These are phyloP conservation scores for Xiphorhynchus elegans DNA, from an alignment of 2,113 vertebrate species.

Conservation along the genomic window DNA sequence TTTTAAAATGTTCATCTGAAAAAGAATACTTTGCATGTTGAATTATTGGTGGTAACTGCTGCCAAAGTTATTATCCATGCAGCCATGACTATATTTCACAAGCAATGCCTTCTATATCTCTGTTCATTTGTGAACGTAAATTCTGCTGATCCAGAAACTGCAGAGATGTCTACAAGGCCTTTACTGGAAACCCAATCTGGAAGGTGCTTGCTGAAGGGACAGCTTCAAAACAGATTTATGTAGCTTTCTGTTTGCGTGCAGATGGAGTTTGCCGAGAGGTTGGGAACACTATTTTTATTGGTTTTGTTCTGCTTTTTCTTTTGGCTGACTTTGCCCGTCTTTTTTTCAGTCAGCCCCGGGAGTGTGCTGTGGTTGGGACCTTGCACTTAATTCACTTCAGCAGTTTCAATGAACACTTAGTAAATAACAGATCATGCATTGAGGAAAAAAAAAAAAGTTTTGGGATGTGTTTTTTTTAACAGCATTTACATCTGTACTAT, in stretches of 20 bases:
- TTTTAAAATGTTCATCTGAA: accelerated
- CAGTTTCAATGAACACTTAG: conserved; percentile 42
- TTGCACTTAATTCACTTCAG: conserved; percentile 12
- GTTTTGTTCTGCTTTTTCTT: background rate
- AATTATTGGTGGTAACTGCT: background rate
- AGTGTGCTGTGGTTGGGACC: conserved; percentile 23
- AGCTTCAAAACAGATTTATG: background rate
- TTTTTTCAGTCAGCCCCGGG: background rate
- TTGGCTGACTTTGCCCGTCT: conserved; percentile 15
- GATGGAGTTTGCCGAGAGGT: background rate
- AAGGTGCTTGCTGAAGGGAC: background rate
- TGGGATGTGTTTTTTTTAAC: background rate
- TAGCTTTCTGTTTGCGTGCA: background rate
- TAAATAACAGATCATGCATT: background rate
- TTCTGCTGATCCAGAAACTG: background rate
- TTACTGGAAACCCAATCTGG: background rate
- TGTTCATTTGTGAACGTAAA: accelerated
- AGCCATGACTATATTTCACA: background rate
- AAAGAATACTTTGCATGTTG: background rate
- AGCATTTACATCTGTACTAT: conserved; percentile 13
- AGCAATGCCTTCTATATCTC: background rate
- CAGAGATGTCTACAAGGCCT: background rate
- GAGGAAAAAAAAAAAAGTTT: background rate
- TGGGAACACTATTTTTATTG: conserved; percentile 16
- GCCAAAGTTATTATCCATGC: background rate